phyloP scores from a whole-genome alignment of 2,113 vertebrate species.

The Phoxinus phoxinus region DNA sequence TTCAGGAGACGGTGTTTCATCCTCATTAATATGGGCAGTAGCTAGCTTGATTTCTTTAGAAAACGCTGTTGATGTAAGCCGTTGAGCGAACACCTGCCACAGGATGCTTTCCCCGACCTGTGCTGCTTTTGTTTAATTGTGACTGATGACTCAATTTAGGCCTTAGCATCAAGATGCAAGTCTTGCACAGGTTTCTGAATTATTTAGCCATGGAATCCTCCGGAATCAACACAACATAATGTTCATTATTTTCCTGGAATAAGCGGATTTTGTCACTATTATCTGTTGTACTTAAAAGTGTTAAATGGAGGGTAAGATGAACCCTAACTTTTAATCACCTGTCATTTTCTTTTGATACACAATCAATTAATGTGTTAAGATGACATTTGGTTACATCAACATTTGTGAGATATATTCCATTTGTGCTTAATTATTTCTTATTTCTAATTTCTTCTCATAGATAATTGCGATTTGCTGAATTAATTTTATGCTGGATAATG shows the following conservation, averaged over 20 bases:
- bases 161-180: neutral
- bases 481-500: neutral
- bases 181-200: neutral
- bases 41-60: constrained; percentile 20
- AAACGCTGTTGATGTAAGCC: constrained; percentile 2
- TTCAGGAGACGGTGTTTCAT: constrained; percentile 10
- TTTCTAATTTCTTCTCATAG: neutral
- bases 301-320: neutral
- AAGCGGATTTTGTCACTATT: neutral
- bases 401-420: neutral
- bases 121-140: constrained; percentile 29
- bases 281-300: neutral
- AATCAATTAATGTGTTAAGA: neutral
- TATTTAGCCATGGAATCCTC: neutral
- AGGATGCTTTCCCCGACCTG: neutral
- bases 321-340: neutral
- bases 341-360: neutral
- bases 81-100: constrained; percentile 37
- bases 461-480: neutral
- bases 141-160: constrained; percentile 49
- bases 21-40: constrained; percentile 40
- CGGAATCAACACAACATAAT: neutral
- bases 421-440: neutral
- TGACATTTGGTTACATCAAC: neutral
- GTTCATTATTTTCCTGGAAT: neutral